Evolutionary conservation across 2,797 vertebrate species (phyloP).

Genomic region (Scarus forsteni): DNA sequence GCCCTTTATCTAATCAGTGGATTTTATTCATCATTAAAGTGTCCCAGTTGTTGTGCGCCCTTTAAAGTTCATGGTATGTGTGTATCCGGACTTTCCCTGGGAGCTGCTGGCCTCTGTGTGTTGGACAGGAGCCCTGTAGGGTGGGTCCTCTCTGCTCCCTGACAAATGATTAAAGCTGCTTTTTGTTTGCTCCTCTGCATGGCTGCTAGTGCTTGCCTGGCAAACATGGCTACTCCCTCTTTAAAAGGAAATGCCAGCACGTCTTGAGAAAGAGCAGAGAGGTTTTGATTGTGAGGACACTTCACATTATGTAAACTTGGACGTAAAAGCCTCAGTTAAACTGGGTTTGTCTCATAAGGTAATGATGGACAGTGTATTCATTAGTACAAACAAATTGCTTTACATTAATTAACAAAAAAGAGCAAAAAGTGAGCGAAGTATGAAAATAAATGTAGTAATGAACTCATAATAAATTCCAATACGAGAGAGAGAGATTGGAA

Average conservation of each 20-base stretch:
- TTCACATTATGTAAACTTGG: slow-evolving; percentile 8
- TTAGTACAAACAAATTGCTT: no score
- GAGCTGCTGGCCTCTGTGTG: slow-evolving; percentile 37
- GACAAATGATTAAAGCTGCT: slow-evolving; percentile 60
- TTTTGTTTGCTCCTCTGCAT: slow-evolving; percentile 48
- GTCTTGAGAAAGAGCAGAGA: background rate
- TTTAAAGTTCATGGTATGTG: slow-evolving; percentile 43
- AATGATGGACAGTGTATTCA: background rate
- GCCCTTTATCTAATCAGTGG: background rate
- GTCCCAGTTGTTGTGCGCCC: slow-evolving; percentile 4
- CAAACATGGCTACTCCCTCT: slow-evolving; percentile 35
- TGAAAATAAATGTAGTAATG: no score
- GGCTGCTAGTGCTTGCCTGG: slow-evolving; percentile 24
- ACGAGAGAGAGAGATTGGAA: no score
- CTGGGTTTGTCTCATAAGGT: background rate
- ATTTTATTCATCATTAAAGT: slow-evolving; percentile 1
- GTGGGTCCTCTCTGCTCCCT: slow-evolving; percentile 63
- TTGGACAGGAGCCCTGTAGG: slow-evolving; percentile 69
- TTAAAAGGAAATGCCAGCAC: slow-evolving; percentile 6
- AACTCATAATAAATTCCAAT: no score
- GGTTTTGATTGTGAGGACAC: background rate
- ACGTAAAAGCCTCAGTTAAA: no score
- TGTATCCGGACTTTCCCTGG: slow-evolving; percentile 60
- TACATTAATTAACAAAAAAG: no score
- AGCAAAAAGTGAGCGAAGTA: no score